Evolutionary conservation across 1,140 invertebrate species (phyloP).

Genomic region (Caenorhabditis briggsae): DNA sequence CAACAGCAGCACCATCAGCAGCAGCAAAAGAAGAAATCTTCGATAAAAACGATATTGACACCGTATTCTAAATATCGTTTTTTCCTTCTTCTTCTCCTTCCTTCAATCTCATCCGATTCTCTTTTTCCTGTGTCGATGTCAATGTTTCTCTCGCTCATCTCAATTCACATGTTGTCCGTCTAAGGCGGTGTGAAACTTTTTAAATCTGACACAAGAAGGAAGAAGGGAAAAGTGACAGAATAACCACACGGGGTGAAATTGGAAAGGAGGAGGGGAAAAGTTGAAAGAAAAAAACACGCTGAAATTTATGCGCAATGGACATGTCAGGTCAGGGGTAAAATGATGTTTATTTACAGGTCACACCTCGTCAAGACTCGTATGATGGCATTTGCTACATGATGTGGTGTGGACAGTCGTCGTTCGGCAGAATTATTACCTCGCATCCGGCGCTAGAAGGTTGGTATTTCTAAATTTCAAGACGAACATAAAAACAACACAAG

Average conservation of each 20-base stretch:
- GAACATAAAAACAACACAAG: neutral
- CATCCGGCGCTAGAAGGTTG: conserved; percentile 76
- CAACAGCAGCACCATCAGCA: neutral
- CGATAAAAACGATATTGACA: conserved; percentile 48
- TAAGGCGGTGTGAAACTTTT: conserved; percentile 40
- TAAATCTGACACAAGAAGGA: conserved; percentile 13
- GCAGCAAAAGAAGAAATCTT: neutral
- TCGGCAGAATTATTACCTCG: conserved; percentile 77
- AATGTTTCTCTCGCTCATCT: neutral
- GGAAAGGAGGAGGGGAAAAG: too few relatives aligned
- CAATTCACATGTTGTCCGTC: conserved; percentile 18
- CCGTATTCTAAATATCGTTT: conserved; percentile 49
- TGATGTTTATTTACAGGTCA: conserved; percentile 68
- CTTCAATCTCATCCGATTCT: neutral
- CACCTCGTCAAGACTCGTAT: conserved; percentile 75
- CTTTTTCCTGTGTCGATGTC: conserved; percentile 3
- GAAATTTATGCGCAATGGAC: neutral
- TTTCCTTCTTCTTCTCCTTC: neutral
- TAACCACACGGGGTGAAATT: neutral
- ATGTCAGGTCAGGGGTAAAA: neutral
- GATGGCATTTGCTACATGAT: conserved; percentile 78
- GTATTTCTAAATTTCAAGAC: neutral
- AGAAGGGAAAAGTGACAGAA: neutral
- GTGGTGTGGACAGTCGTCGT: conserved; percentile 76
- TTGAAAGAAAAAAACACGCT: too few relatives aligned